Evolutionary conservation across 2,888 invertebrate genomes (phyloP), one percentile per base, ranked within the genome.

Genomic region (Drosophila limbata): DNA sequence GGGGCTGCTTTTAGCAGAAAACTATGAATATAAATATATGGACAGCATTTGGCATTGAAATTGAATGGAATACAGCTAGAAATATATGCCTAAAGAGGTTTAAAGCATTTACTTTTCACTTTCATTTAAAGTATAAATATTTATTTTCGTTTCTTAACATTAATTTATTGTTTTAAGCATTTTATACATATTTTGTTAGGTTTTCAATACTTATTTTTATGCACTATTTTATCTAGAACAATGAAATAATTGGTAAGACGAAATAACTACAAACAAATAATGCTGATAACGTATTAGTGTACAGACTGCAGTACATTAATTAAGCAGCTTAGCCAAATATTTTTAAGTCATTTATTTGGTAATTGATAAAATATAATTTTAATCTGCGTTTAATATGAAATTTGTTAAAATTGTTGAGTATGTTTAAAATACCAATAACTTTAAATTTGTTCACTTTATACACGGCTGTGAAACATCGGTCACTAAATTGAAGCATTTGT

Each of bases 1-100:
- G 15, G 11, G 21, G 8, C 28, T 57, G 10, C 37, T 40, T 19
- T 15, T 45, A 35, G 35, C 39, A 3, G n/a, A 9, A 15, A 17
- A 56, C 31, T 33, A 66, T 39, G 52, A 44, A 40, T 35, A 63
- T 47, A 25, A 35, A 31, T 44, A 31, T 39, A 44, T 31, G 8
- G 11, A 3, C 13, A 39, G 6, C 21, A 42, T n/a, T 42, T 60
- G 51, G 31, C 47, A 63, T 33, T 55, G 53, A 47, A 47, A 62
- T n/a, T 39, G 10, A 8, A 33, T 21, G 1, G 10, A 39, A 50
- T 31, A 1, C 5, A 1, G n/a, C 6, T 28, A n/a, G 2, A 3
- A 21, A 35, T 21, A 5, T 25, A 0, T 33, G 4, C 0, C 4
- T 3, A n/a, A 21, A 15, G 4, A 31, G 1, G 33, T 15, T 15